Evolutionary conservation across 2,888 invertebrate species (phyloP), one percentile per base, ranked within the genome.

Genomic region (Cantharis lateralis): DNA sequence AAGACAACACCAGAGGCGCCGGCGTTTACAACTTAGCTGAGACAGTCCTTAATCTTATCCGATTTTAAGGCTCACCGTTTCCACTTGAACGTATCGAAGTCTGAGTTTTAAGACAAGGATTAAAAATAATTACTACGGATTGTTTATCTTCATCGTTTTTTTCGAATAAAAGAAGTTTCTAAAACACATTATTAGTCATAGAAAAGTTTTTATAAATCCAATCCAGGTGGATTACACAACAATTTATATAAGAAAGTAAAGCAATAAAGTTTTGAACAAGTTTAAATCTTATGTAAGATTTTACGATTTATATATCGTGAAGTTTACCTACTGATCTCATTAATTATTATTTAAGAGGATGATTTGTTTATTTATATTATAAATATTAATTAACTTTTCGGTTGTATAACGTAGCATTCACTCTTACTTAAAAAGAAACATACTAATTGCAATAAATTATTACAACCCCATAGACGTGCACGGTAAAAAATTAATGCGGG

Each of bases 1-100:
- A 81, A 79, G 82, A 83, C 83, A 83, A 81, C 81, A 81, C 81
- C 78, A 74, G 77, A 83, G 84, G 84, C 84, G 84, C 84, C 84
- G 84, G 83, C 82, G 84, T 82, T 82, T 83, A 81, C 82, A 78
- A 77, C 81, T 75, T 71, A 68, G 77, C 79, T 79, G 70, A 62
- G 68, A 73, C 71, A 63, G 73, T 62, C 68, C 64, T 62, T 61
- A 70, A 66, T 73, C 74, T 76, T 78, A 78, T 78, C 77, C 77
- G 77, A 72, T 74, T 77, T 74, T 74, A 61, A 26, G 70, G 71
- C 64, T 66, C 24, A 66, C 64, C 64, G 64, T 66, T 20, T 66
- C n/a, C 24, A 66, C 24, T 63, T 63, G 63, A 18, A 16, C 11
- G 13, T 63, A 18, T 20, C 24, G 3, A 66, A 66, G 16, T 66